Percentiles rank a stretch among this genome's conserved stretches.
Evolutionary conservation across 2,113 vertebrate genomes (phyloP).

Genomic region (Craseonycteris thonglongyai): DNA sequence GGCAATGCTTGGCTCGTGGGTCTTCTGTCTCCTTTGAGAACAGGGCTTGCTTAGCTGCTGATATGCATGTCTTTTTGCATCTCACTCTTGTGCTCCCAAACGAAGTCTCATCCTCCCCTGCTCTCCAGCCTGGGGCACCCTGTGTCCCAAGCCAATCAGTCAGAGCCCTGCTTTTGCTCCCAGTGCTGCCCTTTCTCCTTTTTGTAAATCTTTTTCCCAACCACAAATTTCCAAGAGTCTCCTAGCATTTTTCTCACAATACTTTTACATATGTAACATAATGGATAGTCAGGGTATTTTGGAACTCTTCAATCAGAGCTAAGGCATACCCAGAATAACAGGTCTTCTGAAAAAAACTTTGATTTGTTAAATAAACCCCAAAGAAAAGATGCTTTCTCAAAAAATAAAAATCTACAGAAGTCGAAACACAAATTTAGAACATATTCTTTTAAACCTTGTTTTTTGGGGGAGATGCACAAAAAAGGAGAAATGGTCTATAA

Average conservation of each 20-base stretch:
- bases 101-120: not conserved
- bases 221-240: not conserved
- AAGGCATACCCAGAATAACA: not conserved
- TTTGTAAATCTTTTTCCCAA: not conserved
- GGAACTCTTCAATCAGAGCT: not conserved
- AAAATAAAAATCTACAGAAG: not conserved
- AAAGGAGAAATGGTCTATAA: not conserved
- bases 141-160: not conserved
- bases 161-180: not conserved
- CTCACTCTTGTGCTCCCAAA: not conserved
- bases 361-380: not conserved
- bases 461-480: not conserved
- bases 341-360: not conserved
- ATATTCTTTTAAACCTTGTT: not conserved
- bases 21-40: not conserved
- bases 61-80: not conserved
- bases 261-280: not conserved
- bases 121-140: not conserved
- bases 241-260: not conserved
- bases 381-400: not conserved
- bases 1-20: not conserved
- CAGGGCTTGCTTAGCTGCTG: not conserved
- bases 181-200: not conserved
- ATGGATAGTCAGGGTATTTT: not conserved
- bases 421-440: slow-evolving; percentile 16